phyloP scores from a whole-genome alignment of 2,888 invertebrate species.

The Ecliptopera silaceata region DNA sequence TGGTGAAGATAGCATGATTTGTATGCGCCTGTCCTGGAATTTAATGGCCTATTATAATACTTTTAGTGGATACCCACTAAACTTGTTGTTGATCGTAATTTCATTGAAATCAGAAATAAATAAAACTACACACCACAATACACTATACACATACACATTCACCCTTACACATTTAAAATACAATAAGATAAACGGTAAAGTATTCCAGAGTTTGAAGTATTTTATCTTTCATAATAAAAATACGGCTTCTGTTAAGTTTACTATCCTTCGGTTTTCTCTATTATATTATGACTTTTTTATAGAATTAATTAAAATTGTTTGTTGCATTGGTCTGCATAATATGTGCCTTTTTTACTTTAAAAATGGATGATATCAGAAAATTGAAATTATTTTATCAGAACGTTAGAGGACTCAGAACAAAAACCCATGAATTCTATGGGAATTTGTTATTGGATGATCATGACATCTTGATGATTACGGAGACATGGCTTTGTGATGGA shows the following conservation, averaged over 20 bases:
- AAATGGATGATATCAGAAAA: background rate
- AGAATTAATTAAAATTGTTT: background rate
- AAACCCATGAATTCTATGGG: background rate
- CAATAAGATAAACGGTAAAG: too few species aligned
- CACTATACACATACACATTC: too few species aligned
- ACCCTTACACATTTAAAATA: too few species aligned
- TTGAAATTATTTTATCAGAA: background rate
- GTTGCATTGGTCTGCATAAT: background rate
- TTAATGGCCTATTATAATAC: background rate
- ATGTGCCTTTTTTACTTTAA: background rate
- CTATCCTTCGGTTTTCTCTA: too few species aligned
- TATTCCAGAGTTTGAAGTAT: too few species aligned
- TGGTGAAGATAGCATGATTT: background rate
- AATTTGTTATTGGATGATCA: background rate
- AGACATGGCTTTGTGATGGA: constrained; percentile 18
- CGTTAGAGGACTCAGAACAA: background rate
- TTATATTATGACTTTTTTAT: background rate
- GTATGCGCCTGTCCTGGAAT: background rate
- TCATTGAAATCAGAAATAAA: background rate
- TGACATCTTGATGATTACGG: constrained; percentile 14
- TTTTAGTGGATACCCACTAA: background rate
- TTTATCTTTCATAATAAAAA: too few species aligned
- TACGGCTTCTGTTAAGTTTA: too few species aligned
- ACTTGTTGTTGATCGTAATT: background rate
- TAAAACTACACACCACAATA: too few species aligned